Percentiles rank a stretch among this genome's conserved stretches.
These are phyloP conservation scores for Anoura caudifer DNA, from an alignment of 2,113 vertebrate species.

Conservation along the genomic window DNA sequence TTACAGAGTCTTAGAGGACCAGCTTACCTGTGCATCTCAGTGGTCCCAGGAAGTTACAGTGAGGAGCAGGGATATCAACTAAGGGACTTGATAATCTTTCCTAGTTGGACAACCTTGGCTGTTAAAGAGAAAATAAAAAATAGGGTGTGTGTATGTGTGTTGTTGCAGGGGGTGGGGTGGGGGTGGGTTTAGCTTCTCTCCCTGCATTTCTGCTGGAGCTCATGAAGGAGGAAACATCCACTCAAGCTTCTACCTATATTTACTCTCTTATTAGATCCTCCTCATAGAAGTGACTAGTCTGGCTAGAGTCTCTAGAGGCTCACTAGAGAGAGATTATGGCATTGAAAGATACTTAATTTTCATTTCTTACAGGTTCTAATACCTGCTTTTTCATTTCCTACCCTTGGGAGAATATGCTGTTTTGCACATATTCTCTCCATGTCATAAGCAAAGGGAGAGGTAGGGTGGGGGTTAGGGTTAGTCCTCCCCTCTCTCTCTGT, in stretches of 20 bases:
- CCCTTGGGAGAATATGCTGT: background rate
- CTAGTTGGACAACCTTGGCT: background rate
- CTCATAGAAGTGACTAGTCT: background rate
- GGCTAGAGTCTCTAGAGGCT: background rate
- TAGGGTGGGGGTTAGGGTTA: background rate
- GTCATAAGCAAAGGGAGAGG: background rate
- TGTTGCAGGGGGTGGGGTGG: background rate
- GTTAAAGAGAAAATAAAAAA: constrained; percentile 39
- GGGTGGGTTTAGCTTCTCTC: background rate
- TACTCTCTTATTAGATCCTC: background rate
- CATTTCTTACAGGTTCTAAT: background rate
- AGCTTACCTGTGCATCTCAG: background rate
- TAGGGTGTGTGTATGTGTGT: background rate
- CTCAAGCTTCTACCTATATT: background rate
- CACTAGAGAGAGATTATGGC: background rate
- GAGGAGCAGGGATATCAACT: background rate
- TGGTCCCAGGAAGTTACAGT: background rate
- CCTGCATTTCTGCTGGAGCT: background rate
- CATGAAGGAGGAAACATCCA: background rate
- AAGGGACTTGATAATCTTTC: background rate
- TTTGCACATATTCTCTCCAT: background rate
- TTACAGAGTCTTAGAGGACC: background rate
- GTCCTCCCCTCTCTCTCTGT: background rate
- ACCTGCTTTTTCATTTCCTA: background rate
- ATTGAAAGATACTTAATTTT: background rate